Base-by-base conservation (phyloP, 2,888 invertebrate species). In the Timema cristinae region DNA sequence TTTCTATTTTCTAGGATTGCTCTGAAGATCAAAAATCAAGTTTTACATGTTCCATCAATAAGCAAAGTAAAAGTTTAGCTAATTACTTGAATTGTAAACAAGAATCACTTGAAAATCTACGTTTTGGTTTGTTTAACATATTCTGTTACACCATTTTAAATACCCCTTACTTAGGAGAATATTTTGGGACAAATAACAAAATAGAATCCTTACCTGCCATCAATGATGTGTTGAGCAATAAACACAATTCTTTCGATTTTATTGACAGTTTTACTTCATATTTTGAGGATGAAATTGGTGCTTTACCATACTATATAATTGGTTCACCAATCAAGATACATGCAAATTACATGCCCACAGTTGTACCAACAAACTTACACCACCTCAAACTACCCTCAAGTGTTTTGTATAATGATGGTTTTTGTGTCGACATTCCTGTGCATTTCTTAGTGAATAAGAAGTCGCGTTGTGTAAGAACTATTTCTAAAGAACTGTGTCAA, bases 151-250 rank as follows among this genome's bases (percentile, higher is more conserved):
- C 72, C 6, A 48, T 63, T 10, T 59, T 15, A 7, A 75, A 73
- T 54, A 70, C 75, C 10, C 73, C 75, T 7, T 75, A 73, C 56
- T 50, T 75, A 15, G 75, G 75, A 1, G 67, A 69, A 52, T 72
- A 56, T 59, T 75, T 66, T 61, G 54, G 15, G 10, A 73, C 66
- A 7, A 50, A 66, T 54, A 67, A 66, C 10, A 73, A 72, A 52
- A 69, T 75, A 4, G 72, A 73, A 52, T 63, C 67, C 11, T 47
- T 73, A 6, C 13, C 67, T 10, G n/a, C 16, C 51, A 68, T 73
- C n/a, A 68, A 68, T 48, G 16, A 49, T 2, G 51, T 69, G 11
- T 9, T 73, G 10, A 48, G 8, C 7, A 32, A 70, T 48, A 54
- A 67, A 50, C 67, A 67, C 15, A 59, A 70, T 48, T 16, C 10